Percentiles rank a stretch among this genome's conserved stretches.
These are phyloP conservation scores for Coleophora flavipennella DNA, from an alignment of 2,888 invertebrate species.

Conservation along the genomic window DNA sequence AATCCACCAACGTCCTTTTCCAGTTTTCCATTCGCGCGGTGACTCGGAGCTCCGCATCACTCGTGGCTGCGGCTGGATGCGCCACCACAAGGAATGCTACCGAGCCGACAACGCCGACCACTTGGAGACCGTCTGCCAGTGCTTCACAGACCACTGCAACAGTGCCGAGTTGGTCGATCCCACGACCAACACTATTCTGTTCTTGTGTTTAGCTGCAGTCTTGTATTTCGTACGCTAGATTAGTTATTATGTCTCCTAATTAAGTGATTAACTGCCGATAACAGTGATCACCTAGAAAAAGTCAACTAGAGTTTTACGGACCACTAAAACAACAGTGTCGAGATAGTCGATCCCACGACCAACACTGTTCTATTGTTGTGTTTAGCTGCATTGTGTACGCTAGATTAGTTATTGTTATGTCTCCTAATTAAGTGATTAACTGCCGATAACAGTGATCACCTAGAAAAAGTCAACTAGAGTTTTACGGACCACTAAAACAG, in stretches of 20 bases:
- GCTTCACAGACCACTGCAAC: constrained; percentile 76
- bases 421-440: constrained; percentile 1
- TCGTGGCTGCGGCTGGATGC: constrained; percentile 77
- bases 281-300: neutral
- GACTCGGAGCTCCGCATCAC: constrained; percentile 66
- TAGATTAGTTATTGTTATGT: constrained; percentile 6
- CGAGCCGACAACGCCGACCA: constrained; percentile 74
- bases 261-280: neutral
- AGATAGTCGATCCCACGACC: constrained; percentile 22
- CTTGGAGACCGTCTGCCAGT: constrained; percentile 74
- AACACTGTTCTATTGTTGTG: constrained; percentile 26
- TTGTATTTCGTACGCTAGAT: constrained; percentile 20
- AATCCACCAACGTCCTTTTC: constrained; percentile 23
- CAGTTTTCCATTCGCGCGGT: constrained; percentile 46
- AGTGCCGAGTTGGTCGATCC: constrained; percentile 29
- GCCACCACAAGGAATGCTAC: constrained; percentile 62
- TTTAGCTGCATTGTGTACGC: constrained; percentile 25
- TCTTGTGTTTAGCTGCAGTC: constrained; percentile 28
- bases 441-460: neutral
- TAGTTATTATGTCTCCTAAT: constrained; percentile 4
- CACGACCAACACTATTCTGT: constrained; percentile 19
- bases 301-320: constrained; percentile 76
- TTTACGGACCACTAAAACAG: constrained; percentile 72
- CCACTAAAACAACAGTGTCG: constrained; percentile 71
- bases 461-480: constrained; percentile 74